Base-by-base conservation (phyloP, 1,140 invertebrate genomes). In the Anastatus disparis region DNA sequence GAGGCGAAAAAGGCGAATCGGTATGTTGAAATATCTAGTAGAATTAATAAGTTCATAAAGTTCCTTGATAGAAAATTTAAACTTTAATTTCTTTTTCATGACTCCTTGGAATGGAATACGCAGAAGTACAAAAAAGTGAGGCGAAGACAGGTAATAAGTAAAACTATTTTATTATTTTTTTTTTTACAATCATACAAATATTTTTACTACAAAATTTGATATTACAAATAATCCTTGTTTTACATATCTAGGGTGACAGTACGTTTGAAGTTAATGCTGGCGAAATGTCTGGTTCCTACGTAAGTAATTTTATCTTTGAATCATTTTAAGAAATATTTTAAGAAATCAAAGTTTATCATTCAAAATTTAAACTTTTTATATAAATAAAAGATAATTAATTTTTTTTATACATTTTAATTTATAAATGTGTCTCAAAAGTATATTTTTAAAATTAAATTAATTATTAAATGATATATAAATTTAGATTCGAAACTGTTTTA, bases 121-220 rank as follows among this genome's bases (percentile, higher is more conserved):
- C 90, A 95, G 91, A 94, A 95, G 91, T 95, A 95, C 89, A 93
- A 95, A 88, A 96, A 96, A 85, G 89, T 96, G 79, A 90, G 94
- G 82, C 88, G 94, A 87, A 89, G 94, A 87, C 94, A 95, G 91
- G 92, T 93, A 89, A 87, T 6, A 22, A 52, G 38, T 61, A 53
- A 17, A 26, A 61, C 56, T 48, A 50, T 76, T 73, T 81, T 78
- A 22, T 65, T 52, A 29, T 52, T 74, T 22, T 56, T 44, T 42
- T 61, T 35, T 46, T 26, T 59, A 22, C 38, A 4, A 9, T 10
- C 6, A 6, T 52, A 27, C 24, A 52, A 35, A 6, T 4, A 15
- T 63, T 77, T n/a, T n/a, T n/a, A n/a, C n/a, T 79, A 77, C 78
- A 81, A 81, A 82, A 82, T 81, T 82, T 80, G 83, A 27, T 35